Evolutionary conservation across 2,113 vertebrate genomes (phyloP), one percentile per base, ranked within the genome.

Genomic region (Taurulus bubalis): DNA sequence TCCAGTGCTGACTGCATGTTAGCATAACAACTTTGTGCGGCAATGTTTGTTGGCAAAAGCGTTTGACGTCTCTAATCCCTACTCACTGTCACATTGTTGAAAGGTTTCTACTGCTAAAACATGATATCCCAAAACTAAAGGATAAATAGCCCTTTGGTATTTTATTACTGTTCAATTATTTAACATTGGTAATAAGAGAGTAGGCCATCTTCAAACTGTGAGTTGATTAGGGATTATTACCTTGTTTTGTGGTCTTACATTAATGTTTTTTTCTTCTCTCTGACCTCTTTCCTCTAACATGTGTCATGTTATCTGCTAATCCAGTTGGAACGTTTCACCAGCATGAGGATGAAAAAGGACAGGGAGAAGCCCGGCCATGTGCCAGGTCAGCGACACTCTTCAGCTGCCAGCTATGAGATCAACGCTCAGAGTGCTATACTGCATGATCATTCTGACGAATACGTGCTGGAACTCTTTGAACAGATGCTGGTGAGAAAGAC

Each of bases 251-350:
- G 32, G 22, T 28, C 24, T 51, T 74, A 4, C 22, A 56, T 28
- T 72, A 22, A 20, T 28, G 8, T 80, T 26, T 11, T 24, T 71
- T 51, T 79, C 6, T 59, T 49, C 59, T 24, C 5, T 42, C n/a
- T 80, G 22, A 24, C n/a, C 49, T 68, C 24, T 82, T 28, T 69
- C 26, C 15, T 75, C 38, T 65, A 77, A 78, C 64, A 28, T 68
- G 2, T 75, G 38, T 66, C 36, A 24, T 83, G 22, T 67, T 84
- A 58, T 85, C 6, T 80, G 18, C 65, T 77, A 30, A 81, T 75
- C 82, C 87, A 98, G 97, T 90, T 98, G 90, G 97, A 98, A 82
- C 95, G 97, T 62, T 96, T 98, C 90, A 97, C 97, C 81, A 98
- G 97, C 82, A 98, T 98, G 90, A 94, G 97, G 90, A 96, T 93